These are phyloP conservation scores for Triplophysa dalaica DNA, from an alignment of 2,113 vertebrate species.

Conservation along the genomic window DNA sequence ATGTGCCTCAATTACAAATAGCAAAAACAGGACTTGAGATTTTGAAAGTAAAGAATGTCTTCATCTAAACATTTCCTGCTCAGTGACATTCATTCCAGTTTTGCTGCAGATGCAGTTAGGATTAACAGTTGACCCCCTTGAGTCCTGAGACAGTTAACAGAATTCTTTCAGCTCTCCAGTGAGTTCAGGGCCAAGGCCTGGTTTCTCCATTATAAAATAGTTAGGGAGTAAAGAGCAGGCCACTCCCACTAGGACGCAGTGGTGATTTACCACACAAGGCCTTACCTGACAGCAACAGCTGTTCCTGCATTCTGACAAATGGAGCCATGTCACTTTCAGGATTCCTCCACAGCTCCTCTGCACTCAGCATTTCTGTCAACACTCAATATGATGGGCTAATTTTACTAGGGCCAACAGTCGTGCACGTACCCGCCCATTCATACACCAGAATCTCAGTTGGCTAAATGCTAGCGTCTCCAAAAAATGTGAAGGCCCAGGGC, in stretches of 20 bases:
- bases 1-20: background rate
- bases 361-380: conserved; percentile 78
- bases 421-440: conserved; percentile 10
- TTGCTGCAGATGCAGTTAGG: conserved; percentile 53
- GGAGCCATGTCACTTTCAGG: conserved; percentile 68
- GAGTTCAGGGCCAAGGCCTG: conserved; percentile 45
- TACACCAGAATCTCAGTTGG: conserved; percentile 19
- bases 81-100: conserved; percentile 38
- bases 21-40: conserved; percentile 1
- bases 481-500: conserved; percentile 10
- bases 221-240: conserved; percentile 32
- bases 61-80: conserved; percentile 43
- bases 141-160: conserved; percentile 48
- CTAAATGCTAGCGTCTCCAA: conserved; percentile 5
- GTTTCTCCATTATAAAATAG: conserved; percentile 62
- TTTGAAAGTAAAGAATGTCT: conserved; percentile 34
- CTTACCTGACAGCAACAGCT: conserved; percentile 75
- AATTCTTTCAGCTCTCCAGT: conserved; percentile 52
- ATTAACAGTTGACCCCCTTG: conserved; percentile 55
- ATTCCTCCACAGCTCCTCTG: conserved; percentile 65
- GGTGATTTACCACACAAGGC: conserved; percentile 61
- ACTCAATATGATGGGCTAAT: conserved; percentile 77
- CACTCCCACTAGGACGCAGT: conserved; percentile 51
- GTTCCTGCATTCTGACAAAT: conserved; percentile 65
- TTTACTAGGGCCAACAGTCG: conserved; percentile 63